Base-by-base conservation (phyloP, 2,888 invertebrate genomes). In the Himalopsyche anomala region DNA sequence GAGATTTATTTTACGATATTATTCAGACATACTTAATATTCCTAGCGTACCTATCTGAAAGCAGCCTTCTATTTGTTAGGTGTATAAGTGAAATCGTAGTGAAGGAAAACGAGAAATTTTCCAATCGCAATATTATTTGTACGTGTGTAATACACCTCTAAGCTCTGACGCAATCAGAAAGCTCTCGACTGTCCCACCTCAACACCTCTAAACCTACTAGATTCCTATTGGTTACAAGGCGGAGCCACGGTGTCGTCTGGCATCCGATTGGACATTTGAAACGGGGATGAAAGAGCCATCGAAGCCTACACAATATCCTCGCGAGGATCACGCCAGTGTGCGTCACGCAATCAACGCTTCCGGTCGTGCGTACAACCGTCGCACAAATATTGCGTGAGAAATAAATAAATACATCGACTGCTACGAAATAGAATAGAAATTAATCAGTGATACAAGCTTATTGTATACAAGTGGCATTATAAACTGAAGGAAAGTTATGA, bases 231-330 rank as follows among this genome's bases (percentile, higher is more conserved):
- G 38, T 5, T 19, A 15, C 17, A 40, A 82, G 87, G 87, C 51
- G 87, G 74, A 62, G 82, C 54, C 69, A 55, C 17, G 6, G 4
- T 17, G 55, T 8, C 28, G n/a, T 62, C 74, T 3, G 28, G 51
- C 62, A 38, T 83, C 19, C 17, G 86, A 87, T 87, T 87, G 87
- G 87, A 17, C 17, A 17, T 79, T n/a, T 19, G 6, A 19, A 45
- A 56, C 79, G 51, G 81, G 84, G 87, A 85, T 83, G 55, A 80
- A 36, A 80, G 40, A 86, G 38, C 74, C 80, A 85, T 55, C 28
- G 84, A 81, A 80, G 80, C 84, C 55, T 74, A 74, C 74, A 36
- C 74, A 80, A 87, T 82, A 82, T 84, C 85, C 81, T 82, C 54
- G 15, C 42, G 40, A 74, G 36, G 80, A 38, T 19, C 54, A 80